Evolutionary conservation across 2,113 vertebrate species (phyloP).

Genomic region (Poecile atricapillus): DNA sequence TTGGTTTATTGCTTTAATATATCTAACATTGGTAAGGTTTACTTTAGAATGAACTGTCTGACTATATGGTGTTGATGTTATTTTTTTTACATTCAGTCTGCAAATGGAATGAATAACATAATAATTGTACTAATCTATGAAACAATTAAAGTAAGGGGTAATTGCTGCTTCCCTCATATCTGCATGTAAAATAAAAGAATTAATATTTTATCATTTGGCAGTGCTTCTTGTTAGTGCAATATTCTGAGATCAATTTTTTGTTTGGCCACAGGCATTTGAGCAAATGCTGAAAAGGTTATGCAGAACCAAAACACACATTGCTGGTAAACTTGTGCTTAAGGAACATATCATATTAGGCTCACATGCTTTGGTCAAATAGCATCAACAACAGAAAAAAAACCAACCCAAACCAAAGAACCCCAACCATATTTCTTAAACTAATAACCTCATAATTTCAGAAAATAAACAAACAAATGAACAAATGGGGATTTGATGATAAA

Average conservation of each 20-base stretch:
- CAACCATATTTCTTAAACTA: neutral
- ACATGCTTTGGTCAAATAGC: neutral
- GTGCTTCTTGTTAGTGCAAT: constrained; percentile 61
- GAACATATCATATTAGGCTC: neutral
- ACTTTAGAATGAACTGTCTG: constrained; percentile 76
- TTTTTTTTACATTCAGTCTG: constrained; percentile 60
- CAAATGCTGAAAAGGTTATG: constrained; percentile 36
- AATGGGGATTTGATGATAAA: neutral
- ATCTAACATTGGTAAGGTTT: constrained; percentile 75
- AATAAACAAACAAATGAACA: neutral
- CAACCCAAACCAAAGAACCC: neutral
- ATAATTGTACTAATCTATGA: constrained; percentile 75
- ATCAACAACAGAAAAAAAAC: neutral
- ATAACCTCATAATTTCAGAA: neutral
- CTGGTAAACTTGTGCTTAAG: neutral
- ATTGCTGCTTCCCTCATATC: constrained; percentile 71
- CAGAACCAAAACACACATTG: constrained; percentile 3
- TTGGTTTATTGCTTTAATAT: constrained; percentile 83
- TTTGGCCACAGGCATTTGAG: constrained; percentile 58
- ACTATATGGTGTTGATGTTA: constrained; percentile 68
- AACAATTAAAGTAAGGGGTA: constrained; percentile 75
- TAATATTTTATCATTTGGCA: constrained; percentile 79
- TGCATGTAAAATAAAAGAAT: constrained; percentile 73
- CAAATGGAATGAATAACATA: constrained; percentile 71
- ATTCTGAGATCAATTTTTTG: constrained; percentile 50